Evolutionary conservation across 1,140 invertebrate species (phyloP), one percentile per base, ranked within the genome.

Genomic region (Varroa destructor): DNA sequence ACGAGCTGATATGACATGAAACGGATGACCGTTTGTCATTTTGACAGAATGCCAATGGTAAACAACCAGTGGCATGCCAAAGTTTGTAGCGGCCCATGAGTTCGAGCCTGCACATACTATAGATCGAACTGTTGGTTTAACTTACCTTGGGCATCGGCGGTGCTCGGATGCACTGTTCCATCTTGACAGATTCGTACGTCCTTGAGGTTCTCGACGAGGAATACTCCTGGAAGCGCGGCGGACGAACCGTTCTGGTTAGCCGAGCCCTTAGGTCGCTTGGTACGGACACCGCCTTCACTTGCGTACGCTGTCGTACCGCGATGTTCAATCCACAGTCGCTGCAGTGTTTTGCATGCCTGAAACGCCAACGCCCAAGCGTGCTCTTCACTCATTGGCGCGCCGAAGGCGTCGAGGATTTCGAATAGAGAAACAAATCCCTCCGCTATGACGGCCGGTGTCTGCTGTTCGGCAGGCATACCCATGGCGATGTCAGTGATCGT

Each of bases 321-420:
- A 51, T 51, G 46, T 12, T 67, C 61, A 25, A 46, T 37, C 61
- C 61, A 67, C 37, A 67, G 61, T 40, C 61, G 40, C 46, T 67
- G 61, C 37, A 67, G 40, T 14, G 61, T 67, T 67, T 67, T 67
- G 61, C 61, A 67, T 8, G 61, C 61, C 40, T 67, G 61, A 37
- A 67, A 67, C 61, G 61, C 61, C 8, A 67, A 37, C 14, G 61
- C 61, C 61, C 61, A 67, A 43, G 61, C 61, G 61, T 67, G 61
- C 61, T 67, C 61, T 40, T 67, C 61, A 40, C 61, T 67, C 61
- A 67, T 67, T 12, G 61, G 61, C 37, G 61, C 61, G 12, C 61
- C 61, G 61, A 67, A 67, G 37, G 61, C 61, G 61, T 67, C 61
- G 61, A 67, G 61, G 10, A 67, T 67, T 40, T 67, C 61, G 61